phyloP scores from a whole-genome alignment of 2,113 vertebrate species.

The Catharus fuscescens region DNA sequence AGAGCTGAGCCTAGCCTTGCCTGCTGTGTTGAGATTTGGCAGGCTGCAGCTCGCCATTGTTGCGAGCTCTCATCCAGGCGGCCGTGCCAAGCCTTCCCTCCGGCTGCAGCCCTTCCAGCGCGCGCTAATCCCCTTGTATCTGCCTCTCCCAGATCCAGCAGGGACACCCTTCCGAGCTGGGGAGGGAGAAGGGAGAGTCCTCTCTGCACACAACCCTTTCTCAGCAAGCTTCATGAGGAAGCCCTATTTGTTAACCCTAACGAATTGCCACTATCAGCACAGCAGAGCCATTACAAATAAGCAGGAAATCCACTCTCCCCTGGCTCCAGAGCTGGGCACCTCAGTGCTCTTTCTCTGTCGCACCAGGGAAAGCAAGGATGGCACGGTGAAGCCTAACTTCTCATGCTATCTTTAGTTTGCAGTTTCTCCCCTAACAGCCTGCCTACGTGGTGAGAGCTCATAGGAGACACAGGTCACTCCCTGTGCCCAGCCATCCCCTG shows the following conservation, averaged over 20 bases:
- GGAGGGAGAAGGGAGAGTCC: not conserved
- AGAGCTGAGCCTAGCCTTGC: constrained; percentile 56
- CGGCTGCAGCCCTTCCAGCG: constrained; percentile 41
- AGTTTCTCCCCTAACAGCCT: not conserved
- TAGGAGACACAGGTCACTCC: not conserved
- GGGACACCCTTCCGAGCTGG: not conserved
- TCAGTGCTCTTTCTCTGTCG: accelerated
- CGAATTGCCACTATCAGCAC: not conserved
- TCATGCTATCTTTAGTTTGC: accelerated
- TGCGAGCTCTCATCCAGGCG: constrained; percentile 26
- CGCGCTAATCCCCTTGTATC: constrained; percentile 17
- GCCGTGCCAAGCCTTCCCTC: constrained; percentile 46
- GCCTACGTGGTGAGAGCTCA: not conserved
- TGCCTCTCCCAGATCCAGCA: constrained; percentile 15
- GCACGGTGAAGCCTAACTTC: not conserved
- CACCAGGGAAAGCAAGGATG: not conserved
- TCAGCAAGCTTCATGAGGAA: not conserved
- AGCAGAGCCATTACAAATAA: not conserved
- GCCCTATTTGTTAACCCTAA: not conserved
- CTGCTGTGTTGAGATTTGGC: constrained; percentile 66
- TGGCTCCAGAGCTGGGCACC: not conserved
- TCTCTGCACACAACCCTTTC: not conserved
- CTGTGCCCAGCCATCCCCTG: accelerated
- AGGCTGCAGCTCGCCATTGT: constrained; percentile 28
- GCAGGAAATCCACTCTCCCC: accelerated